Conservation (phyloP, 2,797 vertebrate species). For the Dipus sagitta region DNA sequence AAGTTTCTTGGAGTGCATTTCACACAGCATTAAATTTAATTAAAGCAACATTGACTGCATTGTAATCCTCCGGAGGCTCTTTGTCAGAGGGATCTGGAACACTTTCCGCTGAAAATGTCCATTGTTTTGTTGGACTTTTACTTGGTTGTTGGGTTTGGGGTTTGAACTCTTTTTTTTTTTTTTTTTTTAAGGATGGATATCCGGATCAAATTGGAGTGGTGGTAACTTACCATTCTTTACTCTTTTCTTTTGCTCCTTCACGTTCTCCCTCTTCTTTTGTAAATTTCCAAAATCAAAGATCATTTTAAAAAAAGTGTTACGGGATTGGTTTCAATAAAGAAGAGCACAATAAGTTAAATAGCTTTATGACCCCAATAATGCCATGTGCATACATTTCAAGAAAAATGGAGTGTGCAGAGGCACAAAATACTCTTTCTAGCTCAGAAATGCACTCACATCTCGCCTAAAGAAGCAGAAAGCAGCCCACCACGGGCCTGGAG, state of each 20-base stretch:
- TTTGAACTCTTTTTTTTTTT: constrained; percentile 57
- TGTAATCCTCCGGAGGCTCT: constrained; percentile 90
- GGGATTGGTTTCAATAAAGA: constrained; percentile 11
- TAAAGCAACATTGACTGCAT: constrained; percentile 95
- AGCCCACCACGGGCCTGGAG: not conserved
- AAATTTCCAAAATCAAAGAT: constrained; percentile 14
- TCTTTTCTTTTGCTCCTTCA: constrained; percentile 81
- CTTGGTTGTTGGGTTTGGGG: constrained; percentile 50
- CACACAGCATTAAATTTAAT: constrained; percentile 95
- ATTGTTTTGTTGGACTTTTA: constrained; percentile 83
- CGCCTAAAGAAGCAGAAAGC: not conserved
- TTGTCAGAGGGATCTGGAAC: constrained; percentile 90
- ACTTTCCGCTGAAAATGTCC: constrained; percentile 89
- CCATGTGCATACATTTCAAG: not conserved
- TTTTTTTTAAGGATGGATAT: constrained; percentile 79
- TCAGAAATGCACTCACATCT: not conserved
- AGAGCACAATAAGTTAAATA: not conserved
- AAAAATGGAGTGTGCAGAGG: not conserved
- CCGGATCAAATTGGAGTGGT: constrained; percentile 88
- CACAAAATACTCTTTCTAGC: not conserved
- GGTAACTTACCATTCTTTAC: constrained; percentile 74
- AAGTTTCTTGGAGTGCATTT: constrained; percentile 92
- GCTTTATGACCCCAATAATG: not conserved
- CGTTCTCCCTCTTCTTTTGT: not conserved
- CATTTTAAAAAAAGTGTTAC: not conserved